Evolutionary conservation across 2,888 invertebrate genomes (phyloP).

Genomic region (Tholera decimalis): DNA sequence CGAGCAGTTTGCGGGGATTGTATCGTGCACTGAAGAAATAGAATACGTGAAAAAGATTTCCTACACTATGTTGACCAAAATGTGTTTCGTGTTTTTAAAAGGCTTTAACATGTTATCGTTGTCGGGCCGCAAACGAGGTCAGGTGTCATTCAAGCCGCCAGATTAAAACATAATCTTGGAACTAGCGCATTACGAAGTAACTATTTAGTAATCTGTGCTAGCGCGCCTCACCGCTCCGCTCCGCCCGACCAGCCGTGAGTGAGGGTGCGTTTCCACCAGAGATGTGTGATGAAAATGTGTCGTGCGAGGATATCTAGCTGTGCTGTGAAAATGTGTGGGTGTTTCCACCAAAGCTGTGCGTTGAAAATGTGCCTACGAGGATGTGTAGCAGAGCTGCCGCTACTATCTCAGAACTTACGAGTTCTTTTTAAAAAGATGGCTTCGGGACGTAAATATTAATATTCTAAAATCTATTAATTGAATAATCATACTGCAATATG

Average conservation of each 20-base stretch:
- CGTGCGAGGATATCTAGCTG: too few species aligned
- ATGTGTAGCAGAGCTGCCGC: neutral
- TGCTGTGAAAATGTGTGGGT: too few species aligned
- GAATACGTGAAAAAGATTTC: constrained; percentile 7
- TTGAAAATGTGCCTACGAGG: too few species aligned
- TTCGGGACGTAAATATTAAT: neutral
- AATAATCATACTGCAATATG: neutral
- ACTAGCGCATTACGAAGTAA: constrained; percentile 1
- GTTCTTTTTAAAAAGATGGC: constrained; percentile 5
- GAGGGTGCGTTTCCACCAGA: too few species aligned
- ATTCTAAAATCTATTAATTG: neutral
- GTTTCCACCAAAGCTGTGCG: too few species aligned
- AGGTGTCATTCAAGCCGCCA: constrained; percentile 35
- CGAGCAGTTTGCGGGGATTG: neutral
- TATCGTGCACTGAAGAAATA: neutral
- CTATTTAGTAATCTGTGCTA: too few species aligned
- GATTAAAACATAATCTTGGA: constrained; percentile 41
- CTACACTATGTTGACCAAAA: constrained; percentile 3
- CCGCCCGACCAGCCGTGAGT: neutral
- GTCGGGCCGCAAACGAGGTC: constrained; percentile 39
- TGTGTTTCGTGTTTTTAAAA: constrained; percentile 22
- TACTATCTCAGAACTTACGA: neutral
- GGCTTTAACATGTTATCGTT: constrained; percentile 22
- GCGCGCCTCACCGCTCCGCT: neutral
- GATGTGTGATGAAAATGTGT: too few species aligned